A percentile compares a stretch with the other conserved stretches of the same genome.
These are phyloP conservation scores for Urocolius indicus DNA, from an alignment of 2,113 vertebrate species.

Conservation along the genomic window DNA sequence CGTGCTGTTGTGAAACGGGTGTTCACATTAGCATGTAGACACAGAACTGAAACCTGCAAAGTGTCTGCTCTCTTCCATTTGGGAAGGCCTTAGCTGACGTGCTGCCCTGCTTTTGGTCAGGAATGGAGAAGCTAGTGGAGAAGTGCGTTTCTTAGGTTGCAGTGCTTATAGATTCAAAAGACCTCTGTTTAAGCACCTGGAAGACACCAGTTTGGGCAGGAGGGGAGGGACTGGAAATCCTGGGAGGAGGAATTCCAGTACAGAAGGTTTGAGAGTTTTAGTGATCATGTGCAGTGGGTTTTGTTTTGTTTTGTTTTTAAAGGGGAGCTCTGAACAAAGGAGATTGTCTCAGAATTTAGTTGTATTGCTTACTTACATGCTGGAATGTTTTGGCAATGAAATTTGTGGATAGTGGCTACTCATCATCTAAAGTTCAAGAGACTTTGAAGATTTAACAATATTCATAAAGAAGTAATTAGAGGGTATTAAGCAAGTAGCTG, in stretches of 20 bases:
- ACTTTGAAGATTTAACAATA: background rate
- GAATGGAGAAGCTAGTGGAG: background rate
- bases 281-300: background rate
- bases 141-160: background rate
- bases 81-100: background rate
- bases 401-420: background rate
- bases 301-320: background rate
- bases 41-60: background rate
- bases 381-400: background rate
- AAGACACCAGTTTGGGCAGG: background rate
- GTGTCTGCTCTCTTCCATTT: background rate
- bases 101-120: background rate
- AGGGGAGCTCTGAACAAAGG: background rate
- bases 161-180: background rate
- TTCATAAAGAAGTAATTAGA: slow-evolving; percentile 14
- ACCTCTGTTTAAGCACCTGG: background rate
- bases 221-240: background rate
- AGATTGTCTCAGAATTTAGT: background rate
- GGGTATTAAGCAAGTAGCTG: background rate
- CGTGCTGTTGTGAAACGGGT: background rate
- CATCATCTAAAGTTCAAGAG: background rate
- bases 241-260: background rate
- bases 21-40: background rate
- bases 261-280: background rate
- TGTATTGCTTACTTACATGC: background rate